Base-by-base conservation (phyloP, 2,113 vertebrate genomes). In the Triplophysa siluroides region DNA sequence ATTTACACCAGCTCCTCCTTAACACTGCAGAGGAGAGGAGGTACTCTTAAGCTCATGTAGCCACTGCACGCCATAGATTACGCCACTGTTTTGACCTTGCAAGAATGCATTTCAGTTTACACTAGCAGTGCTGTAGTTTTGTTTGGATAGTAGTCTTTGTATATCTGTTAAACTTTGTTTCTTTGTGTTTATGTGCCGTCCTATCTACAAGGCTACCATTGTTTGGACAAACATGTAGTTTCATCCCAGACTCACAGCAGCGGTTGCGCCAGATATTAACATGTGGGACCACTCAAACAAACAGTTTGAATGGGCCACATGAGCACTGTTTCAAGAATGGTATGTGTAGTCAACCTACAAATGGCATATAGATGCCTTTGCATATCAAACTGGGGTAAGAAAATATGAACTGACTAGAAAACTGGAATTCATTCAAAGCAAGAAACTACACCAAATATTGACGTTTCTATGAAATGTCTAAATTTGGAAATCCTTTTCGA, bases 401-500 rank as follows among this genome's bases (percentile, higher is more conserved):
- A 38, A 38, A 38, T 13, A 14, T 50, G 14, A 71, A 18, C 69
- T 19, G 33, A 72, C 56, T 14, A 56, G 26, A 26, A 71, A 56
- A 54, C 9, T 72, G 26, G 10, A n/a, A n/a, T 56, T 56, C n/a
- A 71, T 56, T 71, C 26, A 33, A 56, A 56, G 69, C 50, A 33
- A 13, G 50, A 72, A 72, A 72, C 18, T 21, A 72, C 26, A 72
- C 23, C 71, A 38, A 38, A 38, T 38, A 38, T n/a, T 19, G 41
- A 63, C 63, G 41, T 75, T 61, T 47, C 24, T 63, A 47, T 63
- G 6, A 50, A 63, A 29, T 62, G 58, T 47, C 33, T 41, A 75
- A 47, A 21, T 18, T 19, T 52, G 67, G 70, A 76, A 52, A 62
- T 6, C 69, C 64, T 47, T 80, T 78, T 83, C 80, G 77, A 81